Conservation (phyloP, 1,140 invertebrate genomes). For the Euwallacea fornicatus region DNA sequence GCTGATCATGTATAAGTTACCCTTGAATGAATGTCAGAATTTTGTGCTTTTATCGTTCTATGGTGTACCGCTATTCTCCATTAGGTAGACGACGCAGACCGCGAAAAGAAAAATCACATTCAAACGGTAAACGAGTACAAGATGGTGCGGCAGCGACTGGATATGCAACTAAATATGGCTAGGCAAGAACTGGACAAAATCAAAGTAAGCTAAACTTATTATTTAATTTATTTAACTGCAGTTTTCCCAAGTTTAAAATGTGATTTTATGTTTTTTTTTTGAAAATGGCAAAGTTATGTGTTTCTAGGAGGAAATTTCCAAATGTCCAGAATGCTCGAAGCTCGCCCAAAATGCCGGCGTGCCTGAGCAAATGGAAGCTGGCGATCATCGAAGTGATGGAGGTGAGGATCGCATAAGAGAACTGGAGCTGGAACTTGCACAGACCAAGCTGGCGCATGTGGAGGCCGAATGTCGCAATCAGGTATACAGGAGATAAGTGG, state of each 20-base stretch:
- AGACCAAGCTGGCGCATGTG: slow-evolving; percentile 94
- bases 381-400: slow-evolving; percentile 40
- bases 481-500: slow-evolving; percentile 54
- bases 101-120: slow-evolving; percentile 61
- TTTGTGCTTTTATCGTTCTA: too few relatives aligned
- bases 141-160: slow-evolving; percentile 85
- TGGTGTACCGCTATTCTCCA: too few relatives aligned
- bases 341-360: slow-evolving; percentile 23
- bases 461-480: slow-evolving; percentile 97
- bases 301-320: slow-evolving; percentile 59
- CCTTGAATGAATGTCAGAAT: too few relatives aligned
- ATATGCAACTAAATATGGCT: slow-evolving; percentile 75
- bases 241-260: background rate
- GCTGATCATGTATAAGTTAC: too few relatives aligned
- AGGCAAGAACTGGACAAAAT: slow-evolving; percentile 62
- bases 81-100: slow-evolving; percentile 42
- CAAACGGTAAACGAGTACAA: slow-evolving; percentile 90
- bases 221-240: background rate
- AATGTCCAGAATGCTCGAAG: slow-evolving; percentile 59
- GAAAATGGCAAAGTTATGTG: background rate
- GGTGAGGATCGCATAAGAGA: slow-evolving; percentile 73
- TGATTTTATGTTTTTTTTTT: slow-evolving; percentile 9
- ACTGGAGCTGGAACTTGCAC: slow-evolving; percentile 92
- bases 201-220: slow-evolving; percentile 55
- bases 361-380: slow-evolving; percentile 10